These are phyloP conservation scores for Bradysia coprophila DNA, from an alignment of 1,140 invertebrate genomes.

Conservation along the genomic window DNA sequence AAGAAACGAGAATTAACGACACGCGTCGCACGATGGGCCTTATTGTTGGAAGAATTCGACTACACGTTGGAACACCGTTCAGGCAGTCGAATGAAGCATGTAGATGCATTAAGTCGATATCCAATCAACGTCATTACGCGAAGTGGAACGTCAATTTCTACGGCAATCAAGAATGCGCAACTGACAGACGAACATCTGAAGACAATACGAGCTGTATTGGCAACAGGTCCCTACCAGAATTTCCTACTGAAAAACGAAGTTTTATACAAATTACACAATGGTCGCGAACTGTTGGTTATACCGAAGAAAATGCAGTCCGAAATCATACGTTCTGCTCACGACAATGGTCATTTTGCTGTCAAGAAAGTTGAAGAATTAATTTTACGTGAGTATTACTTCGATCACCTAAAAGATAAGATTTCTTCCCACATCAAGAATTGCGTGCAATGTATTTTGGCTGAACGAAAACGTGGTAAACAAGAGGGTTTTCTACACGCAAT, in stretches of 20 bases:
- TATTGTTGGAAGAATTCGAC: constrained; percentile 12
- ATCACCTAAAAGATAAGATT: constrained; percentile 15
- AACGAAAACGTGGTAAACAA: constrained; percentile 18
- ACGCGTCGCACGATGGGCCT: constrained; percentile 12
- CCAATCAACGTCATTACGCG: constrained; percentile 4
- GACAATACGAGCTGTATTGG: constrained; percentile 3
- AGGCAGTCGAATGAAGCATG: constrained; percentile 10
- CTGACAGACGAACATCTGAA: constrained; percentile 3
- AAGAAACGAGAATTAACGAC: constrained; percentile 12
- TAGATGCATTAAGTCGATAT: constrained; percentile 10
- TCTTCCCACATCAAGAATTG: constrained; percentile 13
- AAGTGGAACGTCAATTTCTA: constrained; percentile 1
- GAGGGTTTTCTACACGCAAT: constrained; percentile 19
- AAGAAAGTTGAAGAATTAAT: constrained; percentile 21
- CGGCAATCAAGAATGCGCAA: constrained; percentile 3
- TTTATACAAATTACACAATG: constrained; percentile 9
- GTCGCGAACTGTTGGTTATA: constrained; percentile 11
- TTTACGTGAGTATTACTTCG: constrained; percentile 19
- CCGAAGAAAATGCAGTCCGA: constrained; percentile 12
- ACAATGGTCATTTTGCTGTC: constrained; percentile 19
- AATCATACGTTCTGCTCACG: constrained; percentile 14
- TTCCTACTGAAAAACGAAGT: constrained; percentile 10
- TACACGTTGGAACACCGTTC: constrained; percentile 10
- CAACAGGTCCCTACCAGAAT: constrained; percentile 9
- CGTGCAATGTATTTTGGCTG: constrained; percentile 12